Conservation (phyloP, 1,140 invertebrate species). For the Metaphire vulgaris region DNA sequence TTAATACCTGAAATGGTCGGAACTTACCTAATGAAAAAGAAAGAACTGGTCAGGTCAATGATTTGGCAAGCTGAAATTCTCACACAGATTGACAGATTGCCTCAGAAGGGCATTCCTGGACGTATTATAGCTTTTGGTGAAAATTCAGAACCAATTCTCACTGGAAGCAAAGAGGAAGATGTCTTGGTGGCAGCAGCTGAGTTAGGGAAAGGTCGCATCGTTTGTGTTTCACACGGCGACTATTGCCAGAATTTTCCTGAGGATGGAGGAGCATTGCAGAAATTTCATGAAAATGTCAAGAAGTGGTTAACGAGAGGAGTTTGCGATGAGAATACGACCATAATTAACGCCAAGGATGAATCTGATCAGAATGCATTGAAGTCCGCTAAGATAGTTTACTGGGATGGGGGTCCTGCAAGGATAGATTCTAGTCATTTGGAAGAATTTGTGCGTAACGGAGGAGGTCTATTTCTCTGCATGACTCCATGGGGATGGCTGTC, state of each 20-base stretch:
- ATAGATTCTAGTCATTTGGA: background rate
- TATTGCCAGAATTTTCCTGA: too few species aligned
- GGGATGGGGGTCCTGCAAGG: background rate
- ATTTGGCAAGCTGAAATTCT: conserved; percentile 1
- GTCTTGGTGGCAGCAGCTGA: background rate
- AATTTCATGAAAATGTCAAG: background rate
- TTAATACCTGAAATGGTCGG: too few species aligned
- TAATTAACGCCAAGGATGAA: too few species aligned
- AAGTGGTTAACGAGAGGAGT: conserved; percentile 3
- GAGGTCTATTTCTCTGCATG: conserved; percentile 9
- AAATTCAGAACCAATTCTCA: background rate
- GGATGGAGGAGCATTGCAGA: too few species aligned
- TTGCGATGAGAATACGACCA: too few species aligned
- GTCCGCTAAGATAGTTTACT: background rate
- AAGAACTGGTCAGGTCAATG: too few species aligned
- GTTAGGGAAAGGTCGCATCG: background rate
- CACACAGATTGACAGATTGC: background rate
- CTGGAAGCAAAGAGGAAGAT: background rate
- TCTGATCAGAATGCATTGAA: background rate
- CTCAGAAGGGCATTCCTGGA: background rate
- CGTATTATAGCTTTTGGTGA: background rate
- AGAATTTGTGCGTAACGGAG: conserved; percentile 11
- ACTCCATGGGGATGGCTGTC: conserved; percentile 25
- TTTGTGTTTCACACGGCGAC: background rate
- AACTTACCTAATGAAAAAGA: too few species aligned